Evolutionary conservation across 1,140 invertebrate species (phyloP).

Genomic region (Philotrypesis tridentata): DNA sequence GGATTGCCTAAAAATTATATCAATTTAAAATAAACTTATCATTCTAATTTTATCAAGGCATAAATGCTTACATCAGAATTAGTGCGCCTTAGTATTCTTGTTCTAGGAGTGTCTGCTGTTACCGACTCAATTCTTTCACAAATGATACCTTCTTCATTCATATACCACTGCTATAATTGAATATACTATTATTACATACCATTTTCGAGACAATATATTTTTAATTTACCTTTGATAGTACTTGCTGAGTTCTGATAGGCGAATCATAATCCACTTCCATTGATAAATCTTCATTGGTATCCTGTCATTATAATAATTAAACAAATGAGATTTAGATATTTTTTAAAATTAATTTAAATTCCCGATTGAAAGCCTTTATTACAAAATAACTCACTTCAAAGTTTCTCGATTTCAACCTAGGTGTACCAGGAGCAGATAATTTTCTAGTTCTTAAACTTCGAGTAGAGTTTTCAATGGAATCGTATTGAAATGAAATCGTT

Average conservation of each 20-base stretch:
- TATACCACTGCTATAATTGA: conserved; percentile 19
- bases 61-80: conserved; percentile 12
- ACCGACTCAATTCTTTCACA: conserved; percentile 4
- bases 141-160: conserved; percentile 30
- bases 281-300: background rate
- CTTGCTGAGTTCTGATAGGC: background rate
- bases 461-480: background rate
- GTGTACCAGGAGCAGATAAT: background rate
- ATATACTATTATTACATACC: background rate
- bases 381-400: background rate
- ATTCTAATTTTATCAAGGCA: background rate
- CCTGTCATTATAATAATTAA: background rate
- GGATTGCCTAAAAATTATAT: background rate
- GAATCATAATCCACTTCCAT: conserved; percentile 26
- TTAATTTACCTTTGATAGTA: conserved; percentile 8
- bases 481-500: conserved; percentile 36
- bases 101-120: background rate
- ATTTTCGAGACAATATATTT: background rate
- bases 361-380: background rate
- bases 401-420: conserved; percentile 20
- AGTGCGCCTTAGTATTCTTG: background rate
- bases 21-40: background rate
- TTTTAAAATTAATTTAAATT: background rate
- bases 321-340: background rate
- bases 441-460: conserved; percentile 25